Base-by-base conservation (phyloP, 2,797 vertebrate species). In the Melanotaenia trifasciata region DNA sequence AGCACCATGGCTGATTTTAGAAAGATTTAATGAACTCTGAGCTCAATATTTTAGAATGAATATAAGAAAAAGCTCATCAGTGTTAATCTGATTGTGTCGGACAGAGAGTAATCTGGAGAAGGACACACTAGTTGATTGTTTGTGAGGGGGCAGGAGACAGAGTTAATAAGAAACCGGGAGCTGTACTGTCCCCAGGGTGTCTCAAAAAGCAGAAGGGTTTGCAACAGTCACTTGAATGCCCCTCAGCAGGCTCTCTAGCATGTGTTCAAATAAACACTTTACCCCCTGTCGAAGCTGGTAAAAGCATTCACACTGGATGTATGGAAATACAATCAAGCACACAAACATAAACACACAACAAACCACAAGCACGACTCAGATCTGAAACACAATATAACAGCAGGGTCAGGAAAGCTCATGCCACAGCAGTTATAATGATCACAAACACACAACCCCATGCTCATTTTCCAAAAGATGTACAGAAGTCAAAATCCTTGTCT, bases 201-300 rank as follows among this genome's bases (percentile, higher is more conserved):
- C 83, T 87, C 64, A 63, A 79, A 71, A 72, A 70, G 70, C 67
- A 79, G 70, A 81, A 74, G 67, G 81, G 69, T 87, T 77, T 69
- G 78, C 57, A 76, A 65, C 71, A 82, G 85, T 87, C 83, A 82
- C 72, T 72, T 71, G 53, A 84, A 76, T 24, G 4, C 58, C 80
- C 75, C 89, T 64, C 89, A 89, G 90, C 86, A 78, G 73, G 88
- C 63, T 74, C 74, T 82, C 65, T 35, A 84, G 81, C 78, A 77
- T 80, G 80, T 88, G 85, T 82, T 86, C 84, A 89, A 88, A 93
- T 84, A 89, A 91, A 90, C 81, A 90, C 79, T 91, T 89, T 83
- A 88, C 87, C 89, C 80, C 91, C 88, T 51, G 74, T 82, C 32
- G 70, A 67, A 80, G 71, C 68, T 74, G 45, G 38, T 83, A 70